A percentile compares a stretch with the other conserved stretches of the same genome.
phyloP scores from a whole-genome alignment of 2,113 vertebrate species.

The Alligator sinensis region DNA sequence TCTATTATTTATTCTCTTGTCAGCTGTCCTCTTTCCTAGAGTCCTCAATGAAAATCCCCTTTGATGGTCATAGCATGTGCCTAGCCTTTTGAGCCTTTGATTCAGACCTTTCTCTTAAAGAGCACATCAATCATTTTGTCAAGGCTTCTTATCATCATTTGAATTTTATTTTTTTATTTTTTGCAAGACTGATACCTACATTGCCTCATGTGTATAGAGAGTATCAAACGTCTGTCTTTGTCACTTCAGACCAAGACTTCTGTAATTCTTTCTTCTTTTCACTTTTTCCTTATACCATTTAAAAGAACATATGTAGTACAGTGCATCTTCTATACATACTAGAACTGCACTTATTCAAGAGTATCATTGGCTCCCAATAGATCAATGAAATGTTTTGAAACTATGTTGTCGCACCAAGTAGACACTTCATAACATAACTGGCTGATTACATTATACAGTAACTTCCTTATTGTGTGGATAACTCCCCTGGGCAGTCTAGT shows the following conservation, averaged over 20 bases:
- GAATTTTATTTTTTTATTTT: not conserved
- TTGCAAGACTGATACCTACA: not conserved
- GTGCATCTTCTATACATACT: not conserved
- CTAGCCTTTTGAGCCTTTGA: not conserved
- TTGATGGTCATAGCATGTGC: not conserved
- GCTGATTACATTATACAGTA: not conserved
- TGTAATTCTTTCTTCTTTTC: not conserved
- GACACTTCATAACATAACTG: conserved; percentile 14
- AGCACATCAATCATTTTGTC: not conserved
- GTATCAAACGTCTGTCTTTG: not conserved
- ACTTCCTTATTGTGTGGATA: not conserved
- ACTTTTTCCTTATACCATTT: not conserved
- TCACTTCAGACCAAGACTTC: not conserved
- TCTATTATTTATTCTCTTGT: not conserved
- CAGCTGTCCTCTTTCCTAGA: not conserved
- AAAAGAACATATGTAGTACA: not conserved
- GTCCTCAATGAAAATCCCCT: not conserved
- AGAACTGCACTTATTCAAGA: conserved; percentile 1
- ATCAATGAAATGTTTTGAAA: conserved; percentile 21
- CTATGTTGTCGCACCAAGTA: not conserved
- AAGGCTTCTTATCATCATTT: not conserved
- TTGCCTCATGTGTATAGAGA: not conserved
- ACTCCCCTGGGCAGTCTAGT: too few species aligned
- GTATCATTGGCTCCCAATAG: not conserved
- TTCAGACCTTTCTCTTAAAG: not conserved